Percentiles rank a stretch among this genome's conserved stretches.
phyloP scores from a whole-genome alignment of 2,888 invertebrate genomes.

The Branchipolynoe longqiensis region DNA sequence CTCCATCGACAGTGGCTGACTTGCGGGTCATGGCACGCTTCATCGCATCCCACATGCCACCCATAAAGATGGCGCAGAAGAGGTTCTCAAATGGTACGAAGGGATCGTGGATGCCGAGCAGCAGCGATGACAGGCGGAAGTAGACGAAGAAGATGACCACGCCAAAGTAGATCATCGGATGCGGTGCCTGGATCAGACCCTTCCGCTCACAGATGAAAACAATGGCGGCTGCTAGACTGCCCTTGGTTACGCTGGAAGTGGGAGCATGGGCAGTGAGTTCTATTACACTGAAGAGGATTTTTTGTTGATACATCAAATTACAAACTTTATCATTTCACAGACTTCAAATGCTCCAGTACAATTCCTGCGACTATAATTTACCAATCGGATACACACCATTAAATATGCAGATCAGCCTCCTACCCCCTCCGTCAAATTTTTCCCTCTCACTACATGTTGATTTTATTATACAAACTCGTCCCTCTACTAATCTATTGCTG shows the following conservation, averaged over 20 bases:
- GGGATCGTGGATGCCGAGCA: constrained; percentile 98
- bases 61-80: constrained; percentile 92
- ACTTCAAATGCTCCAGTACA: no score
- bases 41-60: constrained; percentile 98
- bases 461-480: no score
- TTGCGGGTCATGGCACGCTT: constrained; percentile 89
- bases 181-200: constrained; percentile 96
- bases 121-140: constrained; percentile 96
- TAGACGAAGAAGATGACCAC: constrained; percentile 97
- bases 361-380: no score
- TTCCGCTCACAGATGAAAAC: constrained; percentile 98
- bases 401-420: no score
- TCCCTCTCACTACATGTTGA: no score
- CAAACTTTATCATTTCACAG: no score
- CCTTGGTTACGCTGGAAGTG: constrained; percentile 93
- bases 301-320: no score
- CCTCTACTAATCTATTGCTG: no score
- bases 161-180: constrained; percentile 98
- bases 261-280: no score
- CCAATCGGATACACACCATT: no score
- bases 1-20: constrained; percentile 68
- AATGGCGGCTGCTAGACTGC: constrained; percentile 95
- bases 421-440: no score
- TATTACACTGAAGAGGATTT: no score
- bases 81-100: constrained; percentile 99